These are phyloP conservation scores for Thymelicus acteon DNA, from an alignment of 2,888 invertebrate genomes.

Conservation along the genomic window DNA sequence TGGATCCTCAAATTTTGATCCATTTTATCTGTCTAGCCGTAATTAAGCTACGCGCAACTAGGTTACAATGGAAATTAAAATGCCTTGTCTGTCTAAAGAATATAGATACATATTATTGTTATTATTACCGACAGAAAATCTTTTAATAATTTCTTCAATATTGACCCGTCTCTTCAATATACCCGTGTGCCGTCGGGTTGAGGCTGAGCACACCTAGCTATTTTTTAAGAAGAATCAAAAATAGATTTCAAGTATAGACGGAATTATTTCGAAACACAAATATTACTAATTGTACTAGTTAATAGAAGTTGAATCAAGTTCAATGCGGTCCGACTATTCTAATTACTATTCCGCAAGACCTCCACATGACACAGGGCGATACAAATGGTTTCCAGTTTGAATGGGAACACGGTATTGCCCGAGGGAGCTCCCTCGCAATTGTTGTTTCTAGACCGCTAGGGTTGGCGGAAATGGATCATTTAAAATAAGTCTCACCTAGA, in stretches of 20 bases:
- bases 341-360: constrained; percentile 36
- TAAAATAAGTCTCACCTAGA: constrained; percentile 10
- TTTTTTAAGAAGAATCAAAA: too few relatives aligned
- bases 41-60: too few relatives aligned
- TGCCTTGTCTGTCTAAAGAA: too few relatives aligned
- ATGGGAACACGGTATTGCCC: constrained; percentile 32
- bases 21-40: too few relatives aligned
- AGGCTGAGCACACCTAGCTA: too few relatives aligned
- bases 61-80: too few relatives aligned
- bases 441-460: constrained; percentile 22
- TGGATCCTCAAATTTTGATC: too few relatives aligned
- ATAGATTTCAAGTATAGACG: background rate
- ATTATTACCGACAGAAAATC: too few relatives aligned
- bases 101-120: too few relatives aligned
- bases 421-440: constrained; percentile 25
- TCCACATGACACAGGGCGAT: constrained; percentile 35
- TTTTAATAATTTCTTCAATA: too few relatives aligned
- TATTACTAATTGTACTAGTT: constrained; percentile 15
- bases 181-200: too few relatives aligned
- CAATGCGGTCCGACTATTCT: constrained; percentile 25
- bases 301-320: constrained; percentile 27
- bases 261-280: background rate
- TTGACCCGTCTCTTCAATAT: too few relatives aligned
- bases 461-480: constrained; percentile 3
- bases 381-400: constrained; percentile 33